Evolutionary conservation across 2,797 vertebrate species (phyloP), one percentile per base, ranked within the genome.

Genomic region (Halcyon leucocephala): DNA sequence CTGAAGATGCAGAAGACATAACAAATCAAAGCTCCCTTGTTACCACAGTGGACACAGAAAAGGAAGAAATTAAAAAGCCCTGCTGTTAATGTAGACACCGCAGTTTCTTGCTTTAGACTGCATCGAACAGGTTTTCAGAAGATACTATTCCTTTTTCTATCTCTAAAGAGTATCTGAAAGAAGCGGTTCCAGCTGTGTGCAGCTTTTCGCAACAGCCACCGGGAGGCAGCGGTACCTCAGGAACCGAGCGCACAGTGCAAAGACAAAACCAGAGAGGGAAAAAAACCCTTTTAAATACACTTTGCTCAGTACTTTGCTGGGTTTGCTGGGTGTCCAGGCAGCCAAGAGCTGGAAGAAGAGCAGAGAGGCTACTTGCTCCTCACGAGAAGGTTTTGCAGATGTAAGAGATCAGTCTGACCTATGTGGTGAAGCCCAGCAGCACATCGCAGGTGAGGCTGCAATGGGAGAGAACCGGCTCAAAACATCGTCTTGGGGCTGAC

Each of bases 401-500:
- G n/a, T 5, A 7, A 15, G 7, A n/a, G 18, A 7, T 2, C 3
- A 8, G 58, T 49, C 22, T 61, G 6, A 70, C 29, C 8, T 6
- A 22, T 0, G 1, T 0, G 33, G 42, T 0, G 2, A 71, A 65
- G 57, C 19, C 10, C 41, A 6, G 78, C 17, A 51, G 41, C 37
- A 1, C 0, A 1, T 7, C 8, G 6, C 37, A 62, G 37, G 35
- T 3, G 25, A 57, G 33, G 24, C 0, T 0, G 12, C 2, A 46
- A 18, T 5, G 9, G 35, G 54, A 55, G 29, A 25, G 19, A 29
- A 52, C 12, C 0, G 3, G 4, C 66, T 70, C 20, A 2, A 8
- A 61, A 26, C 2, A 0, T 31, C 31, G 26, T 19, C 51, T 24
- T 9, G 69, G 76, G 6, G 0, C 17, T n/a, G 0, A 22, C 12